Evolutionary conservation across 2,113 vertebrate species (phyloP), one percentile per base, ranked within the genome.

Genomic region (Puma concolor): DNA sequence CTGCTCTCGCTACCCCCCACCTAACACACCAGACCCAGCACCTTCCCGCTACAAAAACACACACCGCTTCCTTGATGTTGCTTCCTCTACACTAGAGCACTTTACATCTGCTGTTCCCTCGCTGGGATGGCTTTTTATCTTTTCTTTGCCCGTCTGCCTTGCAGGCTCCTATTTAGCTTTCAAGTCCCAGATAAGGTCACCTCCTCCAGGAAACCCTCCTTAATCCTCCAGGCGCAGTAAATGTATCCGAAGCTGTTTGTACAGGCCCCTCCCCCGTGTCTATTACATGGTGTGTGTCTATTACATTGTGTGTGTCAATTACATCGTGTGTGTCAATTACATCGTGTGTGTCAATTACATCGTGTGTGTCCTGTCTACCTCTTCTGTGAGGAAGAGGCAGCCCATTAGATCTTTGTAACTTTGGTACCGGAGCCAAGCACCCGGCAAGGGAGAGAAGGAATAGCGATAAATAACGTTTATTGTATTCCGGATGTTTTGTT

Each of bases 121-220:
- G 50, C 50, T 36, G 33, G 52, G 69, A 25, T 63, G 67, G 19
- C n/a, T 82, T 64, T 64, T 89, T 83, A 19, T 16, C 66, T 67
- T 60, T 77, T 88, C 81, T 89, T 38, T 76, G 41, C 31, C 23
- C 15, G 4, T 33, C 69, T 77, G 60, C 60, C 54, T 87, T 31
- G 17, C 48, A 66, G 60, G 36, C 31, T 90, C 52, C 60, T 60
- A 11, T 17, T 36, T 69, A 57, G 50, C 48, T 50, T 88, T 64
- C 52, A 63, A 79, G 69, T 90, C 60, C 63, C 67, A 88, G 23
- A 89, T 36, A 64, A 79, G 44, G 15, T 29, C 82, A 76, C 77
- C 91, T 74, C 71, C 41, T 63, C 76, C 7, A 1, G 89, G 38
- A 95, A 71, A 44, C 25, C 79, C 52, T 72, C 91, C 71, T 44